Evolutionary conservation across 2,113 vertebrate genomes (phyloP).

Genomic region (Sebastes schlegelii): DNA sequence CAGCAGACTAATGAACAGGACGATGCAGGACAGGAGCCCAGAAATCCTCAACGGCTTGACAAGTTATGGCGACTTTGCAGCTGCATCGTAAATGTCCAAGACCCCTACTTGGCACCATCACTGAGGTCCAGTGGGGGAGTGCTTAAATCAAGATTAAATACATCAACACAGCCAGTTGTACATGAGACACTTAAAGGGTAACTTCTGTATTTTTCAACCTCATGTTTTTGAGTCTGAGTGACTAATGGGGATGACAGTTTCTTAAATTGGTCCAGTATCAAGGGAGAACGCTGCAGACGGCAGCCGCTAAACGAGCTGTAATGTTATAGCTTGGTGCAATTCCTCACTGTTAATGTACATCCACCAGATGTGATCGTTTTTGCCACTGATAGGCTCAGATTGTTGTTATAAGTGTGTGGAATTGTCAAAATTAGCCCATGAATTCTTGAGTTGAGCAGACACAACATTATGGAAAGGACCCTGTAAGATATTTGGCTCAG

Average conservation of each 20-base stretch:
- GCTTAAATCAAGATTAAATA: slow-evolving; percentile 41
- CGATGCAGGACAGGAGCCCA: slow-evolving; percentile 28
- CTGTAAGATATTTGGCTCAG: too few species aligned
- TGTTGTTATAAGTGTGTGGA: too few species aligned
- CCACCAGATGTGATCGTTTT: too few species aligned
- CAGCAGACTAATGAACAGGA: slow-evolving; percentile 64
- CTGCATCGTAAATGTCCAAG: slow-evolving; percentile 26
- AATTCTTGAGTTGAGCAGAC: too few species aligned
- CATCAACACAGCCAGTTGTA: neutral
- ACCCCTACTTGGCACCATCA: neutral
- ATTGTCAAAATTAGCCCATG: too few species aligned
- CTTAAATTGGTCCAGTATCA: neutral
- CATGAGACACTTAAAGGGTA: too few species aligned
- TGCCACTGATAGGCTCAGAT: too few species aligned
- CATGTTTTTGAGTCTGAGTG: neutral
- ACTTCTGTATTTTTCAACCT: neutral
- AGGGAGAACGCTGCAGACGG: neutral
- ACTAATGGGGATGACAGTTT: neutral
- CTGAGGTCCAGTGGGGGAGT: slow-evolving; percentile 7
- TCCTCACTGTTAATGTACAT: neutral
- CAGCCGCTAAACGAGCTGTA: neutral
- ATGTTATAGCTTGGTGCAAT: neutral
- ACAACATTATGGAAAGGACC: too few species aligned
- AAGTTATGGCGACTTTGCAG: slow-evolving; percentile 53
- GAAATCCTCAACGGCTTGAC: slow-evolving; percentile 44